Evolutionary conservation across 1,140 invertebrate species (phyloP).

Genomic region (Hycleus cichorii): DNA sequence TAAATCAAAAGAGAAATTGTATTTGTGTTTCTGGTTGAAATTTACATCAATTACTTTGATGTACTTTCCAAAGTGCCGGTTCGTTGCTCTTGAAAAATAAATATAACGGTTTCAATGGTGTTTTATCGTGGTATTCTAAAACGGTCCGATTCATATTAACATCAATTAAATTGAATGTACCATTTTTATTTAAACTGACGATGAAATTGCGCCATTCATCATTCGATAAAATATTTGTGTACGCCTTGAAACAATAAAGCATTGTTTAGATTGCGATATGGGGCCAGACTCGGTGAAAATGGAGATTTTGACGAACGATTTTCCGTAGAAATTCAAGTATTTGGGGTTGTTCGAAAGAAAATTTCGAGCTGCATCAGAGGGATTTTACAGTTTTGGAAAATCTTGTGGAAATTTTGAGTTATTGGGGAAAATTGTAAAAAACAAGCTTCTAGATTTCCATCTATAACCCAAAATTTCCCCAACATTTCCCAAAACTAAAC

Average conservation of each 20-base stretch:
- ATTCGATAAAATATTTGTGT: constrained; percentile 23
- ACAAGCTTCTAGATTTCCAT: too few relatives aligned
- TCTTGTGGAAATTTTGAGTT: too few relatives aligned
- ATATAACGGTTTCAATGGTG: constrained; percentile 24
- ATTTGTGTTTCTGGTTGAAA: not conserved
- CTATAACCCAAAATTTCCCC: too few relatives aligned
- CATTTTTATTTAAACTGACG: constrained; percentile 18
- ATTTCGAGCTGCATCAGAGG: too few relatives aligned
- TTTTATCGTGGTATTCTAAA: constrained; percentile 20
- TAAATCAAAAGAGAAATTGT: constrained; percentile 1
- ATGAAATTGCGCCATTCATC: constrained; percentile 32
- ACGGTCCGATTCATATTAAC: constrained; percentile 25
- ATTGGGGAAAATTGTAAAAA: too few relatives aligned
- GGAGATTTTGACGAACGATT: too few relatives aligned
- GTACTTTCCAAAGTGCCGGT: constrained; percentile 29
- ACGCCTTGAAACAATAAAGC: constrained; percentile 18
- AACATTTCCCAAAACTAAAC: too few relatives aligned
- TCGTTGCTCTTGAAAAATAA: constrained; percentile 21
- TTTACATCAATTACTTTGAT: constrained; percentile 27
- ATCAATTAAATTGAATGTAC: constrained; percentile 21
- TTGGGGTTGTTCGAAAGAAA: too few relatives aligned
- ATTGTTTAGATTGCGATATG: too few relatives aligned
- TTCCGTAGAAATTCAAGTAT: too few relatives aligned
- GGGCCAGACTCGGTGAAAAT: too few relatives aligned
- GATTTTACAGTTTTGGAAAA: too few relatives aligned